A percentile compares a stretch with the other conserved stretches of the same genome.
Evolutionary conservation across 2,888 invertebrate species (phyloP).

Genomic region (Drosophila suboccidentalis): DNA sequence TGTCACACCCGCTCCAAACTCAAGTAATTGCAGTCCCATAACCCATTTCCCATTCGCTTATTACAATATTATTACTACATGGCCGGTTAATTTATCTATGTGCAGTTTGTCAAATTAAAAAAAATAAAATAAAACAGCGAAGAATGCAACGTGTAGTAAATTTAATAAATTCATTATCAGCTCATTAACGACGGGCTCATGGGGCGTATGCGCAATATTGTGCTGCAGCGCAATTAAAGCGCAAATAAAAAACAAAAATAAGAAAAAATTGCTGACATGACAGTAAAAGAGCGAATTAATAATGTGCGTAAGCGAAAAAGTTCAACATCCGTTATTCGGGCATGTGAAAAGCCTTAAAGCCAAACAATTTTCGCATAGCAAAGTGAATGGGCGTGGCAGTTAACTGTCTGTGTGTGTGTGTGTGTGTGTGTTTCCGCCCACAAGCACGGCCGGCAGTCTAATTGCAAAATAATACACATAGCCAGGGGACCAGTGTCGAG

Average conservation of each 20-base stretch:
- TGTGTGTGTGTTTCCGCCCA: slow-evolving; percentile 21
- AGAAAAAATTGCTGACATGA: slow-evolving; percentile 35
- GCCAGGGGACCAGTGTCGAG: slow-evolving; percentile 30
- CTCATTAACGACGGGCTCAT: slow-evolving; percentile 66
- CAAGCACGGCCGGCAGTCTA: slow-evolving; percentile 58
- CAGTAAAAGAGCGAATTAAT: slow-evolving; percentile 49
- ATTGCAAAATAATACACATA: slow-evolving; percentile 78
- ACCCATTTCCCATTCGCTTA: slow-evolving; percentile 13
- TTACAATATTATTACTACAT: slow-evolving; percentile 46
- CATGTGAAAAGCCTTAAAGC: slow-evolving; percentile 55
- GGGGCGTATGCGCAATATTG: slow-evolving; percentile 54
- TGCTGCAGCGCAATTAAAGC: slow-evolving; percentile 55
- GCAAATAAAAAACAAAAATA: slow-evolving; percentile 21
- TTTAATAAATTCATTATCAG: slow-evolving; percentile 82
- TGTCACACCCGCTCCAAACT: slow-evolving; percentile 6
- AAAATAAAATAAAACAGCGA: slow-evolving; percentile 4
- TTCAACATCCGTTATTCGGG: slow-evolving; percentile 23
- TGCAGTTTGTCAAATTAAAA: slow-evolving; percentile 28
- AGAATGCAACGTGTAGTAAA: slow-evolving; percentile 60
- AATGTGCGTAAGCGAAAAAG: slow-evolving; percentile 53
- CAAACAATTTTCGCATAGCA: slow-evolving; percentile 33
- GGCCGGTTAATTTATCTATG: slow-evolving; percentile 64
- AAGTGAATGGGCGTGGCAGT: slow-evolving; percentile 41
- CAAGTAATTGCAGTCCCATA: not conserved
- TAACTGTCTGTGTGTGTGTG: slow-evolving; percentile 11